A percentile compares a stretch with the other conserved stretches of the same genome.
These are phyloP conservation scores for Enteromius fasciolatus DNA, from an alignment of 2,797 vertebrate genomes.

Conservation along the genomic window DNA sequence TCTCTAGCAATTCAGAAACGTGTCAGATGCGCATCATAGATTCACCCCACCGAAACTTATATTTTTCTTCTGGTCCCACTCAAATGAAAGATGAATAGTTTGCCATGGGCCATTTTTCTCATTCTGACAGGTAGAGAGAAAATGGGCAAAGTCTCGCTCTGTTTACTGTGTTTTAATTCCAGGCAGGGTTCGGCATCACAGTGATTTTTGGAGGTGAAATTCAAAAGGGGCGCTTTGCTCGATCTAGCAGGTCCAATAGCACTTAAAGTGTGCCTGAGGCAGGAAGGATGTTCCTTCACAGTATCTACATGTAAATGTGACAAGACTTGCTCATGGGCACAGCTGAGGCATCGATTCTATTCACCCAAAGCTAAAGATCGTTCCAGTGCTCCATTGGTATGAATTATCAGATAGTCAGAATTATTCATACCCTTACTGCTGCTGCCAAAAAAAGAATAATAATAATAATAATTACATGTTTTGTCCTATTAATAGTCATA, in stretches of 20 bases:
- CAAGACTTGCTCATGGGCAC: slow-evolving; percentile 27
- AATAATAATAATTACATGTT: too few relatives aligned
- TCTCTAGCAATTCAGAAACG: slow-evolving; percentile 78
- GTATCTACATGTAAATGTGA: slow-evolving; percentile 42
- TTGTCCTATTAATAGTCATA: neutral
- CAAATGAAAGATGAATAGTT: slow-evolving; percentile 35
- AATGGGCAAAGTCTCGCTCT: slow-evolving; percentile 41
- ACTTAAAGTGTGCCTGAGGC: slow-evolving; percentile 43
- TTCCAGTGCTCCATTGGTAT: neutral
- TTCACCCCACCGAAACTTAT: slow-evolving; percentile 64
- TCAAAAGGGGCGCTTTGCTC: slow-evolving; percentile 25
- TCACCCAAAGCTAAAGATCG: neutral
- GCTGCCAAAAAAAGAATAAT: too few relatives aligned
- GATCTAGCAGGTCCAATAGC: slow-evolving; percentile 36
- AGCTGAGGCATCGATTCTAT: neutral
- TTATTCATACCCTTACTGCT: neutral
- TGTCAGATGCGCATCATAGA: slow-evolving; percentile 78
- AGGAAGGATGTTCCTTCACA: slow-evolving; percentile 26
- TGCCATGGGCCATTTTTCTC: slow-evolving; percentile 49
- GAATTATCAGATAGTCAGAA: slow-evolving; percentile 4
- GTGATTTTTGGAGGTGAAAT: slow-evolving; percentile 46
- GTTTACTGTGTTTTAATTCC: slow-evolving; percentile 49
- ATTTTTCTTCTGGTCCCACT: slow-evolving; percentile 42
- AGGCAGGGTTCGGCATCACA: slow-evolving; percentile 35
- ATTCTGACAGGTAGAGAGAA: slow-evolving; percentile 43